These are phyloP conservation scores for Fistularia commersonii DNA, from an alignment of 2,797 vertebrate species.

Conservation along the genomic window DNA sequence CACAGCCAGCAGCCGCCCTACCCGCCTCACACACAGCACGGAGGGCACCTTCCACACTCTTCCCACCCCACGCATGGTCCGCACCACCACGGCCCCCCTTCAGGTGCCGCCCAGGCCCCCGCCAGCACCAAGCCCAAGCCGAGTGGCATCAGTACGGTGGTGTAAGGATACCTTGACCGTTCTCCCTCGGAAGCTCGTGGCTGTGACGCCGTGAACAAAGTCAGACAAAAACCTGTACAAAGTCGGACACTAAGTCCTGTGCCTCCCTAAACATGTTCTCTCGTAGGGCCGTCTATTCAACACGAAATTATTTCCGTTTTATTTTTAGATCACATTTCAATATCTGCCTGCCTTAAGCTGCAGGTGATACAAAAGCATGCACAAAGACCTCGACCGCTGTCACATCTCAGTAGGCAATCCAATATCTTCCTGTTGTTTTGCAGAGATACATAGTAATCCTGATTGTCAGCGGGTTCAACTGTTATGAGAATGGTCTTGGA, in stretches of 20 bases:
- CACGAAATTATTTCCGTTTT: slow-evolving; percentile 15
- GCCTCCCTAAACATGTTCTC: slow-evolving; percentile 36
- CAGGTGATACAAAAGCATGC: slow-evolving; percentile 55
- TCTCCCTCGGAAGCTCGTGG: background rate
- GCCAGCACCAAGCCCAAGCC: slow-evolving; percentile 90
- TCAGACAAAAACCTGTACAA: slow-evolving; percentile 16
- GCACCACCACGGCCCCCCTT: slow-evolving; percentile 50
- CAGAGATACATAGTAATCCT: slow-evolving; percentile 35
- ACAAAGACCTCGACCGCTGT: slow-evolving; percentile 73
- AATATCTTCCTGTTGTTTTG: slow-evolving; percentile 58
- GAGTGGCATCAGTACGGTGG: slow-evolving; percentile 96
- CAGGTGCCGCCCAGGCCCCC: slow-evolving; percentile 56
- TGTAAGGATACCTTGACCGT: slow-evolving; percentile 68
- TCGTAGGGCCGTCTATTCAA: slow-evolving; percentile 19
- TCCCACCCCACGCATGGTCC: slow-evolving; percentile 74
- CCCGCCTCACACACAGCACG: slow-evolving; percentile 70
- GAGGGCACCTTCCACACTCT: slow-evolving; percentile 62
- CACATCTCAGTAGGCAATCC: slow-evolving; percentile 48
- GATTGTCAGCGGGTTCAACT: slow-evolving; percentile 30
- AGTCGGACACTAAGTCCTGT: slow-evolving; percentile 12
- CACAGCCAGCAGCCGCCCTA: slow-evolving; percentile 70
- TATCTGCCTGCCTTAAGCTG: slow-evolving; percentile 19
- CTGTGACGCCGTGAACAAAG: slow-evolving; percentile 32
- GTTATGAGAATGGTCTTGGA: slow-evolving; percentile 16
- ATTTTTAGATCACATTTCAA: slow-evolving; percentile 19